Conservation (phyloP, 2,113 vertebrate genomes). For the Manacus vitellinus region DNA sequence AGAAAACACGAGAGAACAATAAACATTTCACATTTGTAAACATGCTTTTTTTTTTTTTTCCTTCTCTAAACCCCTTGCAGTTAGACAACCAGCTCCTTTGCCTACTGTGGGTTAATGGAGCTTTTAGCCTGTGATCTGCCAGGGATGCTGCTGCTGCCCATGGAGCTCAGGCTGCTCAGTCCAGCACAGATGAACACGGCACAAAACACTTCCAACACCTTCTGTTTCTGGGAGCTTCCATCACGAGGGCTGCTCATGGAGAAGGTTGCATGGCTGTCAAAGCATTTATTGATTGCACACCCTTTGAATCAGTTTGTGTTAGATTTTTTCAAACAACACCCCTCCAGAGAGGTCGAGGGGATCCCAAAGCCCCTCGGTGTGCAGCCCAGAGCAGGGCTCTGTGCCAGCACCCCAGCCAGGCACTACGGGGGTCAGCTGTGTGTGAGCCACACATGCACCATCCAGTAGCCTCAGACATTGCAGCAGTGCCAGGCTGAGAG, state of each 20-base stretch:
- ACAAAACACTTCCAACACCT: neutral
- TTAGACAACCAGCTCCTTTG: neutral
- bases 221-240: neutral
- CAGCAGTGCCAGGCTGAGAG: neutral
- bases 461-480: fast-evolving
- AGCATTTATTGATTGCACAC: no score
- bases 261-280: neutral
- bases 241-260: fast-evolving
- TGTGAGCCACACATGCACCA: fast-evolving
- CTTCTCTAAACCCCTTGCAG: neutral
- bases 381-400: neutral
- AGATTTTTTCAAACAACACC: fast-evolving
- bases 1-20: neutral
- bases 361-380: no score
- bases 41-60: neutral
- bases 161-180: neutral
- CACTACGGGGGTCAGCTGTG: neutral
- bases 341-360: neutral
- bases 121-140: neutral
- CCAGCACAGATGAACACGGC: neutral
- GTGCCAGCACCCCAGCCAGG: neutral
- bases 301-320: neutral
- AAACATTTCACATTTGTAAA: neutral
- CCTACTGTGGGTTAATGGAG: neutral
- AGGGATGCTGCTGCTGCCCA: neutral